Evolutionary conservation across 1,140 invertebrate species (phyloP), one percentile per base, ranked within the genome.

Genomic region (Meteorus sp.): DNA sequence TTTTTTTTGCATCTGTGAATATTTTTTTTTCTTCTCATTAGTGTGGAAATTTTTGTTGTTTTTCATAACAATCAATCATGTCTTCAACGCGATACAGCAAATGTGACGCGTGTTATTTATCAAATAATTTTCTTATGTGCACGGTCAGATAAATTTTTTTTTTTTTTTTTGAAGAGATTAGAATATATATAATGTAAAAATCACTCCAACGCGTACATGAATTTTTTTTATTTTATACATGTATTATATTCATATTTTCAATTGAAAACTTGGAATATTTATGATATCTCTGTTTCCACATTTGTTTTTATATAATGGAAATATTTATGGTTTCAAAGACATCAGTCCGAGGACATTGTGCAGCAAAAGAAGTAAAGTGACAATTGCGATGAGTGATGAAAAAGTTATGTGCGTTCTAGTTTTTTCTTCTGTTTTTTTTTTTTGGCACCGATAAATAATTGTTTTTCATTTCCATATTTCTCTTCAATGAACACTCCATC

Each of bases 1-100:
- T 47, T 20, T 35, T 37, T 17, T 35, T 29, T 25, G 44, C 45
- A 52, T 41, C 23, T 41, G 13, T 52, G 41, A 23, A 47, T 33
- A 41, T 19, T 44, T 22, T 8, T 47, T n/a, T 33, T 27, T 19
- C 17, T 53, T 53, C 37, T 33, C 20, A 19, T 35, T 33, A 1
- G 8, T 25, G n/a, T 17, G 17, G 22, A n/a, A n/a, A n/a, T 39
- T 39, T 39, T 11, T 39, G 4, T 39, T 13, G 3, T 39, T 13
- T 39, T 15, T n/a, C 4, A 39, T 39, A n/a, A n/a, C n/a, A n/a
- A n/a, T n/a, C n/a, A n/a, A n/a, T 39, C 13, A 39, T 39, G 8
- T n/a, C 15, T 11, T 13, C 35, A 7, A 39, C 35, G 35, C 13
- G 35, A 39, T n/a, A 13, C 8, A 39, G 35, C 35, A 39, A 39